Evolutionary conservation across 2,113 vertebrate species (phyloP).

Genomic region (Leptobrachium ailaonicum): DNA sequence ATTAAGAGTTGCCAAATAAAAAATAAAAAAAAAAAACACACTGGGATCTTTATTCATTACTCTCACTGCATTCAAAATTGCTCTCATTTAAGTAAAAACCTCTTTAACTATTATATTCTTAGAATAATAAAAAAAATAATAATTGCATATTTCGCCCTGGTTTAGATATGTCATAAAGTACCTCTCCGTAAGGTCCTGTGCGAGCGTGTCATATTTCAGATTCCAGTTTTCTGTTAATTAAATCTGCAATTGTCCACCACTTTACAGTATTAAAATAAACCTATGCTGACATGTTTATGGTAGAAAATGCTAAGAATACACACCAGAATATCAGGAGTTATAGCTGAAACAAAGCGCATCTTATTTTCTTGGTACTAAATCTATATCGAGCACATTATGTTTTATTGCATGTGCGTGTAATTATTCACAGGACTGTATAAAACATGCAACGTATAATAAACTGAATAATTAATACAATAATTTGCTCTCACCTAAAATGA

Average conservation of each 20-base stretch:
- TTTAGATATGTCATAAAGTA: constrained; percentile 77
- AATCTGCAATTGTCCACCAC: constrained; percentile 78
- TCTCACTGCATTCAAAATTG: too few species aligned
- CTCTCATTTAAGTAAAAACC: not conserved
- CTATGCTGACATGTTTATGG: constrained; percentile 78
- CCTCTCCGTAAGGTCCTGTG: constrained; percentile 75
- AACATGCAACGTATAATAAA: too few species aligned
- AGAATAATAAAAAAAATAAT: not conserved
- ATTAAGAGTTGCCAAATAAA: too few species aligned
- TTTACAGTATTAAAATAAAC: constrained; percentile 80
- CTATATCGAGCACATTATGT: not conserved
- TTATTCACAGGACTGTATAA: too few species aligned
- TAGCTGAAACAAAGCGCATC: not conserved
- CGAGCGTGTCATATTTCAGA: constrained; percentile 77
- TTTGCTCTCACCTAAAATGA: too few species aligned
- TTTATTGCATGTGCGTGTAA: constrained; percentile 54
- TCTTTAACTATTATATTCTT: not conserved
- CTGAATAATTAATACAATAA: too few species aligned
- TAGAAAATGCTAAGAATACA: constrained; percentile 72
- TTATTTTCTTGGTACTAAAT: not conserved
- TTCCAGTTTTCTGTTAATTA: constrained; percentile 80
- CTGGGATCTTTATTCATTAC: too few species aligned
- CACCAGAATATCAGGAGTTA: constrained; percentile 25
- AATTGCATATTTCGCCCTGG: constrained; percentile 52
- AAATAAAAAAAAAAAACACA: too few species aligned